phyloP scores from a whole-genome alignment of 2,113 vertebrate genomes.

The Neogale vison region DNA sequence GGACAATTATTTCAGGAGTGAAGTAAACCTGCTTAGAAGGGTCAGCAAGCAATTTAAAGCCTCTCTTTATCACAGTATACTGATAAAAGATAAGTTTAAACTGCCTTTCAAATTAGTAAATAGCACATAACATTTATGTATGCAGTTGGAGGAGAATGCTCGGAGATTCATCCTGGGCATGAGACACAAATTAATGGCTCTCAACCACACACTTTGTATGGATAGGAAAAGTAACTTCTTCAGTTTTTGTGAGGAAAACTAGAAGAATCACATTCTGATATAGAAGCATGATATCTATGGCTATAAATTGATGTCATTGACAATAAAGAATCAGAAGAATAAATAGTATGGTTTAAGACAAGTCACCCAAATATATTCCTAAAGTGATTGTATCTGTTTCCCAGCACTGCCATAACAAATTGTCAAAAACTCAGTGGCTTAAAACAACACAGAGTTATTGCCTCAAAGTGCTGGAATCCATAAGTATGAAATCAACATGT shows the following conservation, averaged over 20 bases:
- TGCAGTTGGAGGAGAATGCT: slow-evolving; percentile 2
- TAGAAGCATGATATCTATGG: background rate
- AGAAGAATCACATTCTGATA: background rate
- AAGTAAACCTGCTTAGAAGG: slow-evolving; percentile 60
- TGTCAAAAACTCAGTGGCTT: background rate
- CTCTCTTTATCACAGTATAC: slow-evolving; percentile 51
- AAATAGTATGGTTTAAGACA: background rate
- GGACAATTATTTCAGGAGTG: slow-evolving; percentile 64
- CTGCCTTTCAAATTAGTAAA: slow-evolving; percentile 70
- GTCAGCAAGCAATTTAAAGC: slow-evolving; percentile 72
- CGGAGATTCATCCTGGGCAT: background rate
- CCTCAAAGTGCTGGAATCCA: background rate
- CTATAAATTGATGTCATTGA: background rate
- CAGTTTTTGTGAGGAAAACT: background rate
- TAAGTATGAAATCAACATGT: background rate
- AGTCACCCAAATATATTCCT: background rate
- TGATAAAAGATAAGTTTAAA: slow-evolving; percentile 72
- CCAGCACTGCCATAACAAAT: background rate
- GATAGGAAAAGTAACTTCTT: background rate
- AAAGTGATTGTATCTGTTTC: background rate
- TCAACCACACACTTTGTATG: background rate
- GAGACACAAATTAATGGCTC: background rate
- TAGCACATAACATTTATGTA: background rate
- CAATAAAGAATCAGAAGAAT: background rate
- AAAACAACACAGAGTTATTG: background rate